Percentiles rank a stretch among this genome's conserved stretches.
phyloP scores from a whole-genome alignment of 2,113 vertebrate genomes.

The Tretioscincus oriximinensis region DNA sequence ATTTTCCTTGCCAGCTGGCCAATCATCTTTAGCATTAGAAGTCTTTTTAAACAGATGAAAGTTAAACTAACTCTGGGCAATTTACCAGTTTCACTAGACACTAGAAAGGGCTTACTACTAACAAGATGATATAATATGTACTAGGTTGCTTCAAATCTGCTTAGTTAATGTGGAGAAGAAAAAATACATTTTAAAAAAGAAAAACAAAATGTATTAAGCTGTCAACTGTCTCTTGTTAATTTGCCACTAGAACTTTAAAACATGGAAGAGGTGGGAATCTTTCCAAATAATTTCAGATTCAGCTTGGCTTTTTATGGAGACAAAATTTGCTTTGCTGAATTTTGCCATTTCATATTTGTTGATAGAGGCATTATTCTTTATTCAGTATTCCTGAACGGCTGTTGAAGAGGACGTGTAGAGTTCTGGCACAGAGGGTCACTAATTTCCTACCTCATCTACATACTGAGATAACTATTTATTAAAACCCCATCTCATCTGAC shows the following conservation, averaged over 20 bases:
- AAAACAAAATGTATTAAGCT: not conserved
- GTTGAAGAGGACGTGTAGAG: not conserved
- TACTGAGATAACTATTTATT: not conserved
- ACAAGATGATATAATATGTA: not conserved
- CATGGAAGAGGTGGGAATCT: not conserved
- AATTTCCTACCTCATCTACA: not conserved
- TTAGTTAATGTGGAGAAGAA: not conserved
- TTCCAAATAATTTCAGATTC: not conserved
- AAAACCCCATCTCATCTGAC: not conserved
- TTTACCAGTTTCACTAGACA: not conserved
- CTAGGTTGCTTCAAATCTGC: not conserved
- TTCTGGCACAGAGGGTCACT: not conserved
- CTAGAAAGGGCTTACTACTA: not conserved
- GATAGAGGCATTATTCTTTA: too few relatives aligned
- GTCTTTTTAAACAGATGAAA: slow-evolving; percentile 37
- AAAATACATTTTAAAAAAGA: too few relatives aligned
- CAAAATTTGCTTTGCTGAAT: not conserved
- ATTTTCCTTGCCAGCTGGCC: slow-evolving; percentile 50
- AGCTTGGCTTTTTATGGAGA: not conserved
- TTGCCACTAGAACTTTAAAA: not conserved
- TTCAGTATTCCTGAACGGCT: not conserved
- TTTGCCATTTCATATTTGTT: not conserved
- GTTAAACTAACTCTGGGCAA: slow-evolving; percentile 5
- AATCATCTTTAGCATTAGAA: slow-evolving; percentile 44
- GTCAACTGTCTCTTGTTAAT: not conserved